Conservation (phyloP, 2,113 vertebrate species). For the Caranx melampygus region DNA sequence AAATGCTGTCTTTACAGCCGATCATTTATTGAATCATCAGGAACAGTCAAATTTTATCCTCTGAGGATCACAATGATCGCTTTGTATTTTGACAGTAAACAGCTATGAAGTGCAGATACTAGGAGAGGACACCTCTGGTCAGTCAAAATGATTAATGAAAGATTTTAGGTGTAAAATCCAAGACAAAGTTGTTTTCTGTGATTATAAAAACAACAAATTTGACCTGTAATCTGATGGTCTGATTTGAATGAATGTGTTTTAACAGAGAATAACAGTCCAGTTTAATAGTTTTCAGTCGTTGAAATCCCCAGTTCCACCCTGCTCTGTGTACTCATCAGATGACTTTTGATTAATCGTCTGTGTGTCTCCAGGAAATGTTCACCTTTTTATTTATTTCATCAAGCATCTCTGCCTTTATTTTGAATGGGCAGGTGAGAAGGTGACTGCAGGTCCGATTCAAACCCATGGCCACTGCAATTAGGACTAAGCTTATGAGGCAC, state of each 20-base stretch:
- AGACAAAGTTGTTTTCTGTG: not conserved
- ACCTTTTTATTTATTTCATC: too few relatives aligned
- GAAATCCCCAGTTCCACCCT: not conserved
- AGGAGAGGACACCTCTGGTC: not conserved
- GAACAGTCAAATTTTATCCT: conserved; percentile 54
- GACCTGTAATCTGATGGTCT: not conserved
- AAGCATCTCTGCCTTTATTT: too few relatives aligned
- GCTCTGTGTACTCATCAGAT: not conserved
- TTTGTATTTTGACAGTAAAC: conserved; percentile 19
- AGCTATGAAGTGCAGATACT: not conserved
- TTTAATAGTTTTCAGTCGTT: not conserved
- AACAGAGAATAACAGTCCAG: not conserved
- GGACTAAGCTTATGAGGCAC: too few relatives aligned
- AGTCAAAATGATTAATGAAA: not conserved
- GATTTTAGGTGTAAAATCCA: not conserved
- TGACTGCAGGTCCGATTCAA: too few relatives aligned
- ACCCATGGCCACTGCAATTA: too few relatives aligned
- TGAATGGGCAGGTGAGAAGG: too few relatives aligned
- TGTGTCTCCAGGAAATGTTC: too few relatives aligned
- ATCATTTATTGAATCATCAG: conserved; percentile 61
- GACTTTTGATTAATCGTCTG: too few relatives aligned
- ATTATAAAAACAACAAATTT: not conserved
- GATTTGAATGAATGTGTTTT: not conserved
- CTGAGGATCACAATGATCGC: conserved; percentile 26
- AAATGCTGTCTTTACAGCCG: conserved; percentile 48